A percentile compares a stretch with the other conserved stretches of the same genome.
Evolutionary conservation across 2,797 vertebrate species (phyloP).

Genomic region (Amblyraja radiata): DNA sequence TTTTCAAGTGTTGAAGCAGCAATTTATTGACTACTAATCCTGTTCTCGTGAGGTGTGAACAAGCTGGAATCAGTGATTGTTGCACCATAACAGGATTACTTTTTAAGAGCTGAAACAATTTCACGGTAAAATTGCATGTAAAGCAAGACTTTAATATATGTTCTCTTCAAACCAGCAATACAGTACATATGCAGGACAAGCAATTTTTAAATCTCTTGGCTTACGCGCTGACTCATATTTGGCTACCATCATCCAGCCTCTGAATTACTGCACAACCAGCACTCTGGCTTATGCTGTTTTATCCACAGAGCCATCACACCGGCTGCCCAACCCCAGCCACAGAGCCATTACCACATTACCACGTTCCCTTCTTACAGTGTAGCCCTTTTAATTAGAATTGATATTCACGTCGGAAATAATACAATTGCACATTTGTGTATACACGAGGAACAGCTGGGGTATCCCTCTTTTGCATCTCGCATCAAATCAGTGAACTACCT

Average conservation of each 20-base stretch:
- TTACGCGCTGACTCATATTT: neutral
- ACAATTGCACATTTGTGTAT: neutral
- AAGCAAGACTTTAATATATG: neutral
- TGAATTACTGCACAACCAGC: neutral
- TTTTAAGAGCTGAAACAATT: neutral
- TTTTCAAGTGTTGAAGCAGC: conserved; percentile 5
- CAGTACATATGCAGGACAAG: neutral
- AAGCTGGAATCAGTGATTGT: conserved; percentile 4
- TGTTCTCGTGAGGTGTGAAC: conserved; percentile 26
- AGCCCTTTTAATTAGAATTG: neutral
- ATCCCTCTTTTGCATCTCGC: neutral
- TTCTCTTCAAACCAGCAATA: neutral
- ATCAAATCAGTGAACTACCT: neutral
- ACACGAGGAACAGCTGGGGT: neutral
- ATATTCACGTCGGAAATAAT: neutral
- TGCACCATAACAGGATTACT: neutral
- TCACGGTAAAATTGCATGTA: neutral
- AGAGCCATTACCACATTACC: neutral
- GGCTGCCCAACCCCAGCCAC: no score
- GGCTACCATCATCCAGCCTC: no score
- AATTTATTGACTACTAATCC: conserved; percentile 34
- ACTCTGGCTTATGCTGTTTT: neutral
- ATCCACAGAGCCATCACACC: neutral
- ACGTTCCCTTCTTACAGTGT: neutral
- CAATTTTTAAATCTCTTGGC: neutral